Evolutionary conservation across 2,113 vertebrate genomes (phyloP).

Genomic region (Delphinus delphis): DNA sequence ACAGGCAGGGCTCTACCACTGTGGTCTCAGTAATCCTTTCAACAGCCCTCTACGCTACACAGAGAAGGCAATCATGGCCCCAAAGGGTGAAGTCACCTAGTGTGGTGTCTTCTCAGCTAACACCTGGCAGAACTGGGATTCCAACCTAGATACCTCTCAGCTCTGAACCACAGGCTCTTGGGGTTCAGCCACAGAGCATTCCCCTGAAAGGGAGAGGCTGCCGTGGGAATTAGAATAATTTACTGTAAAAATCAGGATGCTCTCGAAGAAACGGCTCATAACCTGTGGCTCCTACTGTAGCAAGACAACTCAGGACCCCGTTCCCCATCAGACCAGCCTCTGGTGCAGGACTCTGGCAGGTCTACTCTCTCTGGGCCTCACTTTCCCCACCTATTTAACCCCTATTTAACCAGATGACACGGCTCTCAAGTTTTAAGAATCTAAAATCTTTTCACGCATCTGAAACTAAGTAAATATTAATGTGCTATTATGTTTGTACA

Average conservation of each 20-base stretch:
- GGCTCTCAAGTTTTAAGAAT: background rate
- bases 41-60: background rate
- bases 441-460: background rate
- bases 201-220: background rate
- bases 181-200: background rate
- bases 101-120: background rate
- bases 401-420: background rate
- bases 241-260: background rate
- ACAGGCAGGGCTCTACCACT: background rate
- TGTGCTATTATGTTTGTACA: background rate
- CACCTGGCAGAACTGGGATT: background rate
- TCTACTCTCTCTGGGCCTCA: background rate
- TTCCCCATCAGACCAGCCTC: background rate
- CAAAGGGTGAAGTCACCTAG: background rate
- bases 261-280: background rate
- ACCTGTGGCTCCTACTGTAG: background rate
- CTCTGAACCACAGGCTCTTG: background rate
- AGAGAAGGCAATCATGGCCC: background rate
- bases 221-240: background rate
- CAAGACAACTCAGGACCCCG: background rate
- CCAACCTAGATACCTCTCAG: background rate
- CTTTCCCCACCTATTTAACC: background rate
- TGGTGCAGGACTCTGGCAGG: fast-evolving
- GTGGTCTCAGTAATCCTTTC: background rate
- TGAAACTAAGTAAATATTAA: conserved; percentile 34